Conservation (phyloP, 2,797 vertebrate genomes). For the Neomorphus geoffroyi region DNA sequence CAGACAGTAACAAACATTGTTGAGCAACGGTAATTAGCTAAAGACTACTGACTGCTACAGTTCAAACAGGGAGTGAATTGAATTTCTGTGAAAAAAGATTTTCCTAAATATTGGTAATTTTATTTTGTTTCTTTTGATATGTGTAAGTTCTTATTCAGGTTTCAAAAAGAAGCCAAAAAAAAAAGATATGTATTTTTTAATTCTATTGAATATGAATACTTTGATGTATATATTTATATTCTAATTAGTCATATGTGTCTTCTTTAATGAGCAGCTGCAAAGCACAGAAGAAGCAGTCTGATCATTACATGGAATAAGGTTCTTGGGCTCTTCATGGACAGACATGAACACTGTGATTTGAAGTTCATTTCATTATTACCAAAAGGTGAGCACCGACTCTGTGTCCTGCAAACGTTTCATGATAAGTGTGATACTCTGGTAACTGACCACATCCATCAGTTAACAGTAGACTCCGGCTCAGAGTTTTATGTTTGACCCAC, state of each 20-base stretch:
- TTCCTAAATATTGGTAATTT: background rate
- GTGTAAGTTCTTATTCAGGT: background rate
- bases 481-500: background rate
- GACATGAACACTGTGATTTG: background rate
- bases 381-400: background rate
- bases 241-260: background rate
- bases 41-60: background rate
- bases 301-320: background rate
- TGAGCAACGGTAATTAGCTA: background rate
- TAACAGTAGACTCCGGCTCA: background rate
- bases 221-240: background rate
- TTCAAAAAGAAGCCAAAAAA: background rate
- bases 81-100: background rate
- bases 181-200: background rate
- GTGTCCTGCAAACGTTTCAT: background rate
- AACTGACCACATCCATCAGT: background rate
- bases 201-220: background rate
- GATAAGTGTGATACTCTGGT: background rate
- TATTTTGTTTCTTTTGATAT: background rate
- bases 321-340: background rate
- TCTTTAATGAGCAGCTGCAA: background rate
- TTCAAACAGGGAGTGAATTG: background rate
- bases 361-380: background rate
- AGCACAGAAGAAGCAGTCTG: background rate
- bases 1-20: background rate